phyloP scores from a whole-genome alignment of 2,888 invertebrate species.

The Physocephala rufipes region DNA sequence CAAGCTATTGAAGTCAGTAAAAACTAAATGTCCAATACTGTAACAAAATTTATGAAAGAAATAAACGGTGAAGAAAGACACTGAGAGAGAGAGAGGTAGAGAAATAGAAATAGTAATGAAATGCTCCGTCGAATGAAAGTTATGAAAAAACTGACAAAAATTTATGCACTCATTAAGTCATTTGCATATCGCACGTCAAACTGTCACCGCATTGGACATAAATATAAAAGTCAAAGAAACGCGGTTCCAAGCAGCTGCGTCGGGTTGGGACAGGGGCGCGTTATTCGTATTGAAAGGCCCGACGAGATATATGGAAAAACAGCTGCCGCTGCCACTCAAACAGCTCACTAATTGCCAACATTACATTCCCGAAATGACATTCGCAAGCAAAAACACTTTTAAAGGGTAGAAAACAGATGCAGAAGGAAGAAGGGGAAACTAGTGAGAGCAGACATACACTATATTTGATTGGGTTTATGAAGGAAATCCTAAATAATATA shows the following conservation, averaged over 20 bases:
- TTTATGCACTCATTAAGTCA: slow-evolving; percentile 47
- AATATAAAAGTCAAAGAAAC: slow-evolving; percentile 29
- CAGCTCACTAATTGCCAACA: slow-evolving; percentile 58
- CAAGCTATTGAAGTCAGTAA: too few species aligned
- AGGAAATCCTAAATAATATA: slow-evolving; percentile 44
- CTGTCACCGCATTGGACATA: slow-evolving; percentile 42
- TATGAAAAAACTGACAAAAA: slow-evolving; percentile 31
- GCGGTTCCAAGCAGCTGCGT: slow-evolving; percentile 9
- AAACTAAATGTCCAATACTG: too few species aligned
- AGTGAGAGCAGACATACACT: too few species aligned
- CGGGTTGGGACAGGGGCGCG: not conserved
- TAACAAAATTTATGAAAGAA: too few species aligned
- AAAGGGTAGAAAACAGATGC: not conserved
- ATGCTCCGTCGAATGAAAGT: not conserved
- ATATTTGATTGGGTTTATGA: not conserved
- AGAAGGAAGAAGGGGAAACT: not conserved
- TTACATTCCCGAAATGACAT: slow-evolving; percentile 33
- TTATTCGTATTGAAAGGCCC: not conserved
- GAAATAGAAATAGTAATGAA: not conserved
- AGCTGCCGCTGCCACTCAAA: slow-evolving; percentile 58
- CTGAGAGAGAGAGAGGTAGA: not conserved
- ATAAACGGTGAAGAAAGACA: too few species aligned
- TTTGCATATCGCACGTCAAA: slow-evolving; percentile 46
- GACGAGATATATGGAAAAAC: slow-evolving; percentile 55
- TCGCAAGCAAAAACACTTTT: slow-evolving; percentile 4